Evolutionary conservation across 64 coral and sea anemone species (phyloP).

Genomic region (Anthopleura sola): DNA sequence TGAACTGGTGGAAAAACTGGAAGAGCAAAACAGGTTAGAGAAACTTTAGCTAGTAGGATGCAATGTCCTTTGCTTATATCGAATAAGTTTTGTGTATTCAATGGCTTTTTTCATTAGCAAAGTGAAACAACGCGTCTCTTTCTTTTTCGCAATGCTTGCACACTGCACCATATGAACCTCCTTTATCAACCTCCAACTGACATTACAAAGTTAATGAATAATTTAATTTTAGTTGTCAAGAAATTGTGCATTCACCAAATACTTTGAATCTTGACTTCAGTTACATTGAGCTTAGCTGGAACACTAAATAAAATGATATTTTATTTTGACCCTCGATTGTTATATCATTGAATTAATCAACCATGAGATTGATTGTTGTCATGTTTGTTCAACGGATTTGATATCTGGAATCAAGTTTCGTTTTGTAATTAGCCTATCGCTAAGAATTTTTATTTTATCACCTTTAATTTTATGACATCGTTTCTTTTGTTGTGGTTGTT

Average conservation of each 20-base stretch:
- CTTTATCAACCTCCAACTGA: background rate
- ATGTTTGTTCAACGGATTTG: background rate
- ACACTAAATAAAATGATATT: background rate
- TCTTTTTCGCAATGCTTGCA: background rate
- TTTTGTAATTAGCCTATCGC: background rate
- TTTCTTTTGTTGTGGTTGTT: background rate
- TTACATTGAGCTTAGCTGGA: background rate
- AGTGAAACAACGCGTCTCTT: background rate
- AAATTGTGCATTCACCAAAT: background rate
- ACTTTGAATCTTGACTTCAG: background rate
- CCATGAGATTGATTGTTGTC: background rate
- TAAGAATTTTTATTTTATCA: background rate
- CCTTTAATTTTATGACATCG: background rate
- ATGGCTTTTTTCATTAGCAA: background rate
- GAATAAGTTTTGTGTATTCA: background rate
- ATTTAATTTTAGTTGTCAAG: constrained; percentile 5
- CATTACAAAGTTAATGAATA: background rate
- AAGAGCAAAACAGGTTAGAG: constrained; percentile 81
- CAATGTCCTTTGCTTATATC: background rate
- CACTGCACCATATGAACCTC: background rate
- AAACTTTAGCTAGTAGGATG: background rate
- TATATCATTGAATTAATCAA: background rate
- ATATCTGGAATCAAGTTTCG: background rate
- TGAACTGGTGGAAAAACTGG: constrained; percentile 66
- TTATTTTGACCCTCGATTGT: background rate